Percentiles rank a stretch among this genome's conserved stretches.
phyloP scores from a whole-genome alignment of 1,140 invertebrate species.

The Capitella teleta region DNA sequence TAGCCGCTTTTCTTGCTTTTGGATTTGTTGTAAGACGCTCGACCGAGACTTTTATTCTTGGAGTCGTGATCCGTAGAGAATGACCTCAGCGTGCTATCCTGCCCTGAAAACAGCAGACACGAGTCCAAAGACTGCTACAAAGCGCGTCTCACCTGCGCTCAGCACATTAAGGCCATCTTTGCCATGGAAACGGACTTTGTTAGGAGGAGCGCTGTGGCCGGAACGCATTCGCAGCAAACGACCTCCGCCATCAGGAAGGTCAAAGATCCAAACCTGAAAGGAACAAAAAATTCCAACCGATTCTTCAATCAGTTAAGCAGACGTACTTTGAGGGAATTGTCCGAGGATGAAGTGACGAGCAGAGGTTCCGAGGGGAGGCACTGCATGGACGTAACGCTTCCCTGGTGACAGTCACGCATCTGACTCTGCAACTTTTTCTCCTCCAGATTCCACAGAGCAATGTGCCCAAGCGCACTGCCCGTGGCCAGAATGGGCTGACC shows the following conservation, averaged over 20 bases:
- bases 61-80: constrained; percentile 84
- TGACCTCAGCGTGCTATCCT: constrained; percentile 73
- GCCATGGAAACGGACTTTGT: constrained; percentile 73
- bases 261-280: constrained; percentile 77
- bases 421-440: constrained; percentile 64
- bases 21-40: constrained; percentile 73
- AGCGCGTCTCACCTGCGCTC: constrained; percentile 51
- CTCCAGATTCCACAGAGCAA: constrained; percentile 90
- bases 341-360: constrained; percentile 77
- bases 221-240: constrained; percentile 68
- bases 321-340: constrained; percentile 79
- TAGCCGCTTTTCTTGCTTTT: too few species aligned
- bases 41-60: constrained; percentile 74
- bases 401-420: constrained; percentile 59
- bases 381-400: constrained; percentile 61
- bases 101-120: constrained; percentile 27
- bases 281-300: neutral
- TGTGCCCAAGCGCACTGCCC: constrained; percentile 59
- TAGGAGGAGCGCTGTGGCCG: constrained; percentile 74
- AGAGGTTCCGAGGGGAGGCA: constrained; percentile 79
- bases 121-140: neutral
- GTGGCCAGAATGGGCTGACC: constrained; percentile 74
- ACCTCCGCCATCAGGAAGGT: constrained; percentile 76
- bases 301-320: neutral
- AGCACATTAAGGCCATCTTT: constrained; percentile 66